A percentile compares a stretch with the other conserved stretches of the same genome.
phyloP scores from a whole-genome alignment of 2,113 vertebrate genomes.

The Barnardius zonarius region DNA sequence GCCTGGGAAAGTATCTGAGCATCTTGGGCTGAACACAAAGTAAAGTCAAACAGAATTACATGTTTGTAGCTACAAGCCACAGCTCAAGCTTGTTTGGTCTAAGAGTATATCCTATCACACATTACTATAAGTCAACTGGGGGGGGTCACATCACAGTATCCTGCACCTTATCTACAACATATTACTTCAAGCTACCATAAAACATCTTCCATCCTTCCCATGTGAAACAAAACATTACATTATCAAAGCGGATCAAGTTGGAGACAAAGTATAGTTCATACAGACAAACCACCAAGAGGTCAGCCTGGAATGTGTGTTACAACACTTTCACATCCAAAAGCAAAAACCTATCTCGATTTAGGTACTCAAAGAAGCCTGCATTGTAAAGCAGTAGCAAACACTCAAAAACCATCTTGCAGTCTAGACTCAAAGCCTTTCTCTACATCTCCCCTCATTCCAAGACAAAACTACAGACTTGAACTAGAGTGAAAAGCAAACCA shows the following conservation, averaged over 20 bases:
- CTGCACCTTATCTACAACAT: not conserved
- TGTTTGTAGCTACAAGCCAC: not conserved
- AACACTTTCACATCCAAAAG: not conserved
- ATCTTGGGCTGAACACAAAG: fast-evolving
- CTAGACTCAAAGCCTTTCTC: not conserved
- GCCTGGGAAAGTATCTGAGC: not conserved
- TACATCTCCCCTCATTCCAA: not conserved
- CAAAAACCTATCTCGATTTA: not conserved
- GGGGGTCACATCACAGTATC: not conserved
- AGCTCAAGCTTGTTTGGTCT: not conserved
- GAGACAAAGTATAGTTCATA: not conserved
- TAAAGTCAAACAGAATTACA: not conserved
- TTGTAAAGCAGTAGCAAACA: not conserved
- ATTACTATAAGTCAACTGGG: fast-evolving
- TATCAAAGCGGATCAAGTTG: not conserved
- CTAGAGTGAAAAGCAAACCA: not conserved
- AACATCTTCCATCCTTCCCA: not conserved
- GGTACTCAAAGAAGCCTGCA: not conserved
- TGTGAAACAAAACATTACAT: fast-evolving
- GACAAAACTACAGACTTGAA: not conserved
- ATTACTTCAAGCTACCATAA: not conserved
- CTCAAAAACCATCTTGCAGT: not conserved
- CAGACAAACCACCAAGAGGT: not conserved
- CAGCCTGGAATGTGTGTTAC: fast-evolving
- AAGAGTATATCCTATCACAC: not conserved